A percentile compares a stretch with the other conserved stretches of the same genome.
phyloP scores from a whole-genome alignment of 2,113 vertebrate species.

The Rhodinocichla rosea region DNA sequence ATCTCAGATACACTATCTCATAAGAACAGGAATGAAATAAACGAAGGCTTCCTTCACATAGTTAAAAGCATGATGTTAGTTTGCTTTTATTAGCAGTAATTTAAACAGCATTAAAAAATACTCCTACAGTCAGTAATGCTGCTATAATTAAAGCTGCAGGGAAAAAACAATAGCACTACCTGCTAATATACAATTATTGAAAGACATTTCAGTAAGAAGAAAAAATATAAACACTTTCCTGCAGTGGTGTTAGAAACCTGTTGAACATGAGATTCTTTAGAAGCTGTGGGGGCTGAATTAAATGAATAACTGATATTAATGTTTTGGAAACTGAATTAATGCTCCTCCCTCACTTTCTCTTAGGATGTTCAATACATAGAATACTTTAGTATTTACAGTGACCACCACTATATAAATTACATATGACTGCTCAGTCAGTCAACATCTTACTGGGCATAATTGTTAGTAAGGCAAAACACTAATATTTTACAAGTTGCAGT shows the following conservation, averaged over 20 bases:
- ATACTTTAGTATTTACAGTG: background rate
- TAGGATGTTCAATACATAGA: background rate
- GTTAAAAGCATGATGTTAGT: background rate
- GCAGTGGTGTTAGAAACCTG: background rate
- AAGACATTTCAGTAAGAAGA: background rate
- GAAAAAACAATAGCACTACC: background rate
- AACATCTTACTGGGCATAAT: background rate
- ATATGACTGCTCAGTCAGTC: background rate
- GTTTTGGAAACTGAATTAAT: background rate
- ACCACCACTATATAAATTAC: background rate
- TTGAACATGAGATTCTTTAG: background rate
- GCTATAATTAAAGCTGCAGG: background rate
- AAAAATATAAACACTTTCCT: background rate
- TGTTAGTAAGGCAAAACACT: background rate
- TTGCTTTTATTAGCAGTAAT: background rate
- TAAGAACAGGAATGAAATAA: background rate
- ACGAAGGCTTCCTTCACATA: background rate
- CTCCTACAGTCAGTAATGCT: background rate
- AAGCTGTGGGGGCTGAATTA: background rate
- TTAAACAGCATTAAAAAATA: background rate
- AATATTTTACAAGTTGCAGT: background rate
- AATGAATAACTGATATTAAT: background rate
- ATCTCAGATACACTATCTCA: background rate
- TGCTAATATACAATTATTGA: background rate
- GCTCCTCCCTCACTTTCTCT: background rate